Evolutionary conservation across 1,140 invertebrate species (phyloP), one percentile per base, ranked within the genome.

Genomic region (Drosophila trapezifrons): DNA sequence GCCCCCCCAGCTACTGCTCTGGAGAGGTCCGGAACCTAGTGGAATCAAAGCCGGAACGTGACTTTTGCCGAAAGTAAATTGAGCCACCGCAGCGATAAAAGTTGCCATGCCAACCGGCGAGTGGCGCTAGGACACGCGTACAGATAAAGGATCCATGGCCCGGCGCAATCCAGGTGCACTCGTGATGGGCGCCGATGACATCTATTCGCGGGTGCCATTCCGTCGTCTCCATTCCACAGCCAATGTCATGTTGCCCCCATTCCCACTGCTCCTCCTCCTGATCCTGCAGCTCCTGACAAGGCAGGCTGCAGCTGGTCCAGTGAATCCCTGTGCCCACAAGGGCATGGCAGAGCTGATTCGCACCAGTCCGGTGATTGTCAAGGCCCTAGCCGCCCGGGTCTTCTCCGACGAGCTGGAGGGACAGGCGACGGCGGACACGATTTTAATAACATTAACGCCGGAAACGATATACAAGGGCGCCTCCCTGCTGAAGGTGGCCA

Each of bases 361-460:
- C 76, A 91, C 71, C 49, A 92, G 91, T 75, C 91, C 91, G 45
- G 84, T 92, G 17, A 92, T 92, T 80, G 75, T 92, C 37, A 92
- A 92, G 54, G 91, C 91, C 43, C 79, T 92, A 2, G 91, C 80
- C 8, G 91, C 91, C 20, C 76, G 78, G 32, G 82, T 92, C 42
- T 92, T 92, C 57, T 76, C 65, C 46, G 89, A 91, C 46, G 78
- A 72, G 37, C 32, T 32, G 27, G 37, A 29, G 18, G 60, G 25
- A 9, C 71, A 80, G 27, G 35, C 49, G 18, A 13, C 27, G 29
- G 54, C 37, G 76, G 51, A 51, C 38, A 63, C 47, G 54, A 90
- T 91, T 85, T 90, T 92, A 91, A 92, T 92, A 84, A 92, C 91
- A 83, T 90, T 92, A 83, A 92, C 91, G 76, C 91, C 91, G 57